These are phyloP conservation scores for Eupeodes latifasciatus DNA, from an alignment of 2,888 invertebrate species.

Conservation along the genomic window DNA sequence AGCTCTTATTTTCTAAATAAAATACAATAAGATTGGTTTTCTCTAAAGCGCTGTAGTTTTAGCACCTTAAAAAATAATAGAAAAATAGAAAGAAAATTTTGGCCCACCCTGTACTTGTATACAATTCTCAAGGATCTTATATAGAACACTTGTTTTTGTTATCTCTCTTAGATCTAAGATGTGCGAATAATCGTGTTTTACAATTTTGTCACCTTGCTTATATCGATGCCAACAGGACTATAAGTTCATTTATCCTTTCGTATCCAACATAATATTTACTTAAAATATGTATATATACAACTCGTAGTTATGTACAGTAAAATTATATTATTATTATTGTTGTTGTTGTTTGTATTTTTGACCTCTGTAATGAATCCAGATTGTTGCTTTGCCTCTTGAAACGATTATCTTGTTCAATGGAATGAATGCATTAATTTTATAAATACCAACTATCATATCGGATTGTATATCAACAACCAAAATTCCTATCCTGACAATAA, in stretches of 20 bases:
- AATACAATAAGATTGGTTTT: too few species aligned
- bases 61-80: too few species aligned
- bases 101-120: too few species aligned
- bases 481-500: slow-evolving; percentile 21
- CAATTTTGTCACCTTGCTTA: slow-evolving; percentile 66
- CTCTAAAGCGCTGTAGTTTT: too few species aligned
- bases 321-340: slow-evolving; percentile 14
- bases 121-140: slow-evolving; percentile 27
- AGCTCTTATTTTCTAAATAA: too few species aligned
- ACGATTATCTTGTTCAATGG: slow-evolving; percentile 74
- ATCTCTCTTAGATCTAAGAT: slow-evolving; percentile 49
- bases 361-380: slow-evolving; percentile 52
- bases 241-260: slow-evolving; percentile 7
- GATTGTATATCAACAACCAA: slow-evolving; percentile 42
- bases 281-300: background rate
- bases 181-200: slow-evolving; percentile 69
- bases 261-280: slow-evolving; percentile 47
- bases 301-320: background rate
- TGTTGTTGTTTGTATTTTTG: slow-evolving; percentile 1
- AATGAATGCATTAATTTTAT: slow-evolving; percentile 69
- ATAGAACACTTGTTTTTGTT: slow-evolving; percentile 36
- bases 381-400: slow-evolving; percentile 64
- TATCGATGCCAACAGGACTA: slow-evolving; percentile 22
- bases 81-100: too few species aligned
- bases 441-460: slow-evolving; percentile 38